Percentiles rank a stretch among this genome's conserved stretches.
These are phyloP conservation scores for Synergus laeviventris DNA, from an alignment of 2,888 invertebrate genomes.

Conservation along the genomic window DNA sequence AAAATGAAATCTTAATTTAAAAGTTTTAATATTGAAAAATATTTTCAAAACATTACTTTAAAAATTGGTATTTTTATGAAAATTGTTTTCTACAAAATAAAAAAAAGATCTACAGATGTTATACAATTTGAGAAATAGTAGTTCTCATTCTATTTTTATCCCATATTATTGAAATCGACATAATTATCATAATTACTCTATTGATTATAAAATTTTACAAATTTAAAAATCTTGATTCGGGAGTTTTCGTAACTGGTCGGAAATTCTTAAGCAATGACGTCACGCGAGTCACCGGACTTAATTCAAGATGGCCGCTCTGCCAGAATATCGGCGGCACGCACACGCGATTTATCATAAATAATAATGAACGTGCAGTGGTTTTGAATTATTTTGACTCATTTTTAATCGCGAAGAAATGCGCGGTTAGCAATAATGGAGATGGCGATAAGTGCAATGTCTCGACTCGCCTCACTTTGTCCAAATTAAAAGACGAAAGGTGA, in stretches of 20 bases:
- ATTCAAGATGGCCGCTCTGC: conserved; percentile 23
- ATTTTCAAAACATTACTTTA: too few species aligned
- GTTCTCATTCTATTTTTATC: neutral
- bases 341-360: conserved; percentile 1
- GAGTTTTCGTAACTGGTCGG: neutral
- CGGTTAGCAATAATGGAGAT: conserved; percentile 30
- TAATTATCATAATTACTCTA: conserved; percentile 1
- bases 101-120: neutral
- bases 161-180: neutral
- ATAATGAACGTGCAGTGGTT: conserved; percentile 27
- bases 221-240: conserved; percentile 11
- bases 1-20: too few species aligned
- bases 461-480: neutral
- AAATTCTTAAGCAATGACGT: neutral
- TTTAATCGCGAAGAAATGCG: neutral
- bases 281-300: neutral
- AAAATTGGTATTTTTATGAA: too few species aligned
- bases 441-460: conserved; percentile 19
- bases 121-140: neutral
- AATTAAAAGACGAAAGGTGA: conserved; percentile 22
- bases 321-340: conserved; percentile 3
- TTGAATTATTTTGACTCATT: neutral
- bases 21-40: too few species aligned
- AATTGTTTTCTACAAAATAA: too few species aligned
- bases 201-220: neutral